Base-by-base conservation (phyloP, 1,140 invertebrate genomes). In the Agrypnia vestita region DNA sequence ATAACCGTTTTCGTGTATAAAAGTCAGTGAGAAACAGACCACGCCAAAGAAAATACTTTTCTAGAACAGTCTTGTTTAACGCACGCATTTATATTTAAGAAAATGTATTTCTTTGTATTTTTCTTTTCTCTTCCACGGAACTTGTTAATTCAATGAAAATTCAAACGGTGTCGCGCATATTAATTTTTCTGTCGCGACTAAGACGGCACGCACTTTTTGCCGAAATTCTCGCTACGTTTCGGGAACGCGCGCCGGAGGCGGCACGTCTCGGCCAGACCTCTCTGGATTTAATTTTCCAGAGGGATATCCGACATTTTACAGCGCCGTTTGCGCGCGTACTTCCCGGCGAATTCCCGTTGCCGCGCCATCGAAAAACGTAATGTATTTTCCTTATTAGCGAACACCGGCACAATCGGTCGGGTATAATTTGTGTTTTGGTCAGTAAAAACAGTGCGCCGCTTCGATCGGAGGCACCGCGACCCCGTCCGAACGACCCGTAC, bases 291-390 rank as follows among this genome's bases (percentile, higher is more conserved):
- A 64, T 64, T 64, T 64, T 21, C 19, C 61, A 3, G 1, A 3
- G 25, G 61, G 25, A 64, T 12, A 64, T 35, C 10, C n/a, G 61
- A 49, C 17, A 44, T 21, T 67, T 76, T 64, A 49, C 44, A 43
- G 44, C 59, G 43, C 61, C 47, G 43, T 79, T 79, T 79, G 71
- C 56, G 78, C 74, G 78, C 35, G 77, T 79, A 71, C 43, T 53
- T 72, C 35, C 15, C n/a, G 17, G 15, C 49, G 47, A 49, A 56
- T 74, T 43, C 19, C 73, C 6, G 61, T 56, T 46, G 51, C 47
- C 71, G 61, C 43, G 47, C 19, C 67, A 80, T 80, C 71, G 56
- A 79, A 74, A 64, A 47, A 49, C 17, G 44, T 51, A 15, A 43
- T 69, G 13, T 62, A 62, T 15, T 17, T n/a, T 11, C n/a, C 64